Evolutionary conservation across 1,140 invertebrate genomes (phyloP).

Genomic region (Notospermus geniculatus): DNA sequence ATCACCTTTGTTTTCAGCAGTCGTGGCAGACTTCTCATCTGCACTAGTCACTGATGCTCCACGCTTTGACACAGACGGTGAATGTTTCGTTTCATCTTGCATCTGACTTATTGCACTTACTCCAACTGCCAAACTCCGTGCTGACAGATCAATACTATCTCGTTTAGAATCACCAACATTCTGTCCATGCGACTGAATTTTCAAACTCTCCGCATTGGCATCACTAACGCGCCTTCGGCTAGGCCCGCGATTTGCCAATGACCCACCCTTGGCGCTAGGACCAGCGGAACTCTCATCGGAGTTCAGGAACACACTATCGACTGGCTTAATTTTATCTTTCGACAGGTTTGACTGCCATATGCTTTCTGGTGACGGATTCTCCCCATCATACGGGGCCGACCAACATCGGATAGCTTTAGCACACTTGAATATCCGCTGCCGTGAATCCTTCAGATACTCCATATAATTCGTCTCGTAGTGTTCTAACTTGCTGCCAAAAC

Average conservation of each 20-base stretch:
- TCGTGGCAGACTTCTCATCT: background rate
- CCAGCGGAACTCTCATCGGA: too few relatives aligned
- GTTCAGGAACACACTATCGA: too few relatives aligned
- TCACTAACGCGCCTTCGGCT: too few relatives aligned
- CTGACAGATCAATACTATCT: background rate
- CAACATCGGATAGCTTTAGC: constrained; percentile 72
- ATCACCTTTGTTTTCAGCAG: background rate
- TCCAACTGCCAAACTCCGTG: background rate
- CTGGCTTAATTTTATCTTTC: too few relatives aligned
- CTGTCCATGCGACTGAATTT: constrained; percentile 12
- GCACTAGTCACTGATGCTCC: too few relatives aligned
- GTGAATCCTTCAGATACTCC: constrained; percentile 72
- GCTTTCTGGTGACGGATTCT: constrained; percentile 55
- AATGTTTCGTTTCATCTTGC: background rate
- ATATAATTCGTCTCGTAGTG: constrained; percentile 49
- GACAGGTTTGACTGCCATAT: background rate
- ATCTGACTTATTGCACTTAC: background rate
- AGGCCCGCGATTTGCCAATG: too few relatives aligned
- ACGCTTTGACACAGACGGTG: background rate
- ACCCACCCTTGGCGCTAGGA: too few relatives aligned
- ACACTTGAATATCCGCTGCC: constrained; percentile 71
- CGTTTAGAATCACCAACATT: background rate
- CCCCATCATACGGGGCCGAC: constrained; percentile 74
- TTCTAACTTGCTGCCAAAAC: constrained; percentile 26
- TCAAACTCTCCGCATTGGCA: constrained; percentile 3